Conservation (phyloP, 2,888 invertebrate species). For the Agriopis leucophaearia region DNA sequence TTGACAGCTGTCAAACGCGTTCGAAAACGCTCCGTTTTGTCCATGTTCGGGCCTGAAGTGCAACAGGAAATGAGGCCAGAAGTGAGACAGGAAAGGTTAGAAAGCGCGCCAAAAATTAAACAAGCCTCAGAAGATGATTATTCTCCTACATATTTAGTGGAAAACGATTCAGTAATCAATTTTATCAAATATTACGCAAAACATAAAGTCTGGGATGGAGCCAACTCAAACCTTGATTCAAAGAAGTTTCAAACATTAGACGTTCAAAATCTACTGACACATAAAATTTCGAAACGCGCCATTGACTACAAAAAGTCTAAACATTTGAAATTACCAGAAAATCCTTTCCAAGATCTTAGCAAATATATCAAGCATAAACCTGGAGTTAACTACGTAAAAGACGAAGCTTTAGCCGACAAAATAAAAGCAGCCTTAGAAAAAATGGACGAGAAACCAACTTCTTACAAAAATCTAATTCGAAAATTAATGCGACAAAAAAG, state of each 20-base stretch:
- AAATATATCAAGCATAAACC: conserved; percentile 50
- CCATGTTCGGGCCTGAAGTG: conserved; percentile 14
- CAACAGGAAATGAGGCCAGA: conserved; percentile 7
- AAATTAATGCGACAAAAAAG: conserved; percentile 40
- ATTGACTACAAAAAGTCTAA: conserved; percentile 42
- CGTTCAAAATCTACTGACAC: conserved; percentile 56
- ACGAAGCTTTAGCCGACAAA: conserved; percentile 47
- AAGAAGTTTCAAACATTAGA: conserved; percentile 47
- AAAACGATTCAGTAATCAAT: conserved; percentile 54
- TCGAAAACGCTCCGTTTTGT: conserved; percentile 40
- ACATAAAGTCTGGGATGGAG: conserved; percentile 68
- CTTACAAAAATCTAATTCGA: conserved; percentile 23
- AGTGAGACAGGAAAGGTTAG: conserved; percentile 4
- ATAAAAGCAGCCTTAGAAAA: conserved; percentile 52
- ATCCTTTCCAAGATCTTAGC: conserved; percentile 53
- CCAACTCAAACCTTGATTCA: conserved; percentile 51
- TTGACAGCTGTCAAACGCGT: conserved; percentile 40
- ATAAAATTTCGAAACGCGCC: conserved; percentile 51
- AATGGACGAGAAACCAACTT: conserved; percentile 24
- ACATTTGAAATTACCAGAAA: conserved; percentile 48
- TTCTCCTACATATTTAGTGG: background rate
- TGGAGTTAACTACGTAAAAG: conserved; percentile 48
- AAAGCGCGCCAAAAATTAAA: conserved; percentile 45
- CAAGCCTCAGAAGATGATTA: conserved; percentile 48
- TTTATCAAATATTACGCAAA: conserved; percentile 70